A percentile compares a stretch with the other conserved stretches of the same genome.
These are phyloP conservation scores for Acleris holmiana DNA, from an alignment of 2,888 invertebrate species.

Conservation along the genomic window DNA sequence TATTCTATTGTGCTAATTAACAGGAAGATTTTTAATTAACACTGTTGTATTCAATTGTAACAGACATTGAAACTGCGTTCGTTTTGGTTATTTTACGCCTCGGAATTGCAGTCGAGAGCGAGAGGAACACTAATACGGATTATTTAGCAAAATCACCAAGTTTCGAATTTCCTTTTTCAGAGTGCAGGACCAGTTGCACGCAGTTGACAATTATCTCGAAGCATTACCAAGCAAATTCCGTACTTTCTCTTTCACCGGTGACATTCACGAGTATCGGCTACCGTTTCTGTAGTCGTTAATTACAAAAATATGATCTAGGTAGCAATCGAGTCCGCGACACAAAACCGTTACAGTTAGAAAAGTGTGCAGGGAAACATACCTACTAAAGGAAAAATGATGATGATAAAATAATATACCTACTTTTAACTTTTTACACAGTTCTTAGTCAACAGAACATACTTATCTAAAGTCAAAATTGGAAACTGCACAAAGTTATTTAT, in stretches of 20 bases:
- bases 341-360: no score
- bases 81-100: background rate
- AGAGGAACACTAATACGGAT: background rate
- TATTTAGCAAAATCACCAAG: background rate
- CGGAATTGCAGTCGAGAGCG: background rate
- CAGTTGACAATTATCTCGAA: constrained; percentile 48
- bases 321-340: no score
- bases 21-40: no score
- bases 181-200: constrained; percentile 40
- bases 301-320: background rate
- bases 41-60: no score
- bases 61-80: background rate
- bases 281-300: background rate
- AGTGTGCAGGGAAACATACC: no score
- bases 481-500: background rate
- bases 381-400: no score
- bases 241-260: constrained; percentile 45
- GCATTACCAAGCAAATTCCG: constrained; percentile 46
- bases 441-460: no score
- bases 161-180: background rate
- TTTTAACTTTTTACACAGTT: no score
- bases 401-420: no score
- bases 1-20: no score
- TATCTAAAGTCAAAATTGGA: no score
- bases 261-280: constrained; percentile 15